Conservation (phyloP, 2,797 vertebrate species). For the Xenopus petersii region DNA sequence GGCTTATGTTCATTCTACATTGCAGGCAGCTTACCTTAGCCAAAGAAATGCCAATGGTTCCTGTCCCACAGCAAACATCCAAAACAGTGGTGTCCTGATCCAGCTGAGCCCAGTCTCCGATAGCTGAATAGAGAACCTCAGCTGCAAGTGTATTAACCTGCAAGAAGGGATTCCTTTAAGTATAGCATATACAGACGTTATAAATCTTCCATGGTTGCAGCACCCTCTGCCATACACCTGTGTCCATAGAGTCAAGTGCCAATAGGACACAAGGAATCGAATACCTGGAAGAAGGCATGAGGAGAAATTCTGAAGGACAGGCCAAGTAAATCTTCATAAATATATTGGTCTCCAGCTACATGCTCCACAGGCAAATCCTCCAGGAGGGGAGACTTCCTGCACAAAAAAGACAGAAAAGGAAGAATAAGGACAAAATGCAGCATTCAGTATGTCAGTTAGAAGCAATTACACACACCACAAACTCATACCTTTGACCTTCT, state of each 20-base stretch:
- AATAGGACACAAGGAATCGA: too few relatives aligned
- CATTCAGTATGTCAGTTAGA: too few relatives aligned
- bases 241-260: too few relatives aligned
- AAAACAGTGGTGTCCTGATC: conserved; percentile 80
- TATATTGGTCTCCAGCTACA: conserved; percentile 81
- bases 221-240: too few relatives aligned
- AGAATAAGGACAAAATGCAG: neutral
- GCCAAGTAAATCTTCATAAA: conserved; percentile 89
- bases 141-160: conserved; percentile 91
- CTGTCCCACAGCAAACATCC: conserved; percentile 93
- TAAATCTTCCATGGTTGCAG: neutral
- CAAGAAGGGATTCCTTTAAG: neutral
- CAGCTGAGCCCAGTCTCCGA: conserved; percentile 89
- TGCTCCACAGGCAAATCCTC: conserved; percentile 88
- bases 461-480: too few relatives aligned
- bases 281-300: conserved; percentile 95
- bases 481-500: conserved; percentile 87
- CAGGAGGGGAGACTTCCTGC: conserved; percentile 82
- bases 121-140: conserved; percentile 85
- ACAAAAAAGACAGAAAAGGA: neutral
- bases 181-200: too few relatives aligned
- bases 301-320: conserved; percentile 91
- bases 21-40: conserved; percentile 74
- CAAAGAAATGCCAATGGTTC: conserved; percentile 91
- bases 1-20: too few relatives aligned